Evolutionary conservation across 2,797 vertebrate genomes (phyloP).

Genomic region (Carcharodon carcharias): DNA sequence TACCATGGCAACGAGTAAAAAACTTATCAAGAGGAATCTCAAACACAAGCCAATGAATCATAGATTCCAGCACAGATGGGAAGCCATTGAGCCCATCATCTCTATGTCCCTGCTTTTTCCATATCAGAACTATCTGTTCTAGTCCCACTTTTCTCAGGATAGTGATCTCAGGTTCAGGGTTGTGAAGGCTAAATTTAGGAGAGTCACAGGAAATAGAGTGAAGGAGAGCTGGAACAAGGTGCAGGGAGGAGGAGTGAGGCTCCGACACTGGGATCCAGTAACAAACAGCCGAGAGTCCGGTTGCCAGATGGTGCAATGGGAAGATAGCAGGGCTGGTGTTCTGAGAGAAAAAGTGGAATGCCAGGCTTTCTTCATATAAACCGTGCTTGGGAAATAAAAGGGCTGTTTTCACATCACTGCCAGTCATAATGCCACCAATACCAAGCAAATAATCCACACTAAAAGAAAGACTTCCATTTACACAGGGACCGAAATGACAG

Average conservation of each 20-base stretch:
- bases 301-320: neutral
- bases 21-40: slow-evolving; percentile 9
- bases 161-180: neutral
- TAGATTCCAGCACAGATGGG: neutral
- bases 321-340: neutral
- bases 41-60: neutral
- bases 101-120: too few relatives aligned
- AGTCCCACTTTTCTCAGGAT: neutral
- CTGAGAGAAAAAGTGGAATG: neutral
- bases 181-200: neutral
- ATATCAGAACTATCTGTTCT: neutral
- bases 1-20: slow-evolving; percentile 5
- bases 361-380: neutral
- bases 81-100: neutral
- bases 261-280: neutral
- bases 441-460: neutral
- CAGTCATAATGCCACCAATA: neutral
- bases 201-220: neutral
- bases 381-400: neutral
- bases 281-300: neutral
- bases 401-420: neutral
- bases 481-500: neutral
- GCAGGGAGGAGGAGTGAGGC: neutral
- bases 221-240: neutral
- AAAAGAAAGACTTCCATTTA: neutral